Percentiles rank a stretch among this genome's conserved stretches.
These are phyloP conservation scores for Holothuria glaberrima DNA, from an alignment of 35 echinoderm and acorn worm genomes.

Conservation along the genomic window DNA sequence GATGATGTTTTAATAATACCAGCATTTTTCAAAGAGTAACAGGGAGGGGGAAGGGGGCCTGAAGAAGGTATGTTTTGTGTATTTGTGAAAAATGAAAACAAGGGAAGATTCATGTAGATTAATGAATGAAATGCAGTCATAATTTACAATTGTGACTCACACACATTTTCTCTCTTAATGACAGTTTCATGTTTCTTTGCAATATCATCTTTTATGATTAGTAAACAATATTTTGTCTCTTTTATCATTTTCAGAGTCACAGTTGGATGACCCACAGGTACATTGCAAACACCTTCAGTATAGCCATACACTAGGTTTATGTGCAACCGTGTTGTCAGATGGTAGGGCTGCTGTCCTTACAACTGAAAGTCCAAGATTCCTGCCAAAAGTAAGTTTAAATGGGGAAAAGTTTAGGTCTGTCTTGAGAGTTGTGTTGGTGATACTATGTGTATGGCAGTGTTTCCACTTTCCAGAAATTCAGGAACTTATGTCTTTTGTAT, in stretches of 20 bases:
- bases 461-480: no score
- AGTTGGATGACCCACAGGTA: conserved; percentile 70
- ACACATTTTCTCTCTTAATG: no score
- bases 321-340: conserved; percentile 89
- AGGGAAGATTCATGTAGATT: no score
- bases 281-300: conserved; percentile 84
- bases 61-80: no score
- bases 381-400: conserved; percentile 76
- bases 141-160: no score
- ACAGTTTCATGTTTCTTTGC: background rate
- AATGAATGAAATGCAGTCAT: no score
- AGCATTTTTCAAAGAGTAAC: no score
- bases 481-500: background rate
- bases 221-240: background rate
- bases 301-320: conserved; percentile 77
- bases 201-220: background rate
- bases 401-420: background rate
- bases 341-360: conserved; percentile 95
- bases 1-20: no score
- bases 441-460: no score
- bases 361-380: conserved; percentile 77
- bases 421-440: background rate
- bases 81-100: no score
- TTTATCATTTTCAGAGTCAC: conserved; percentile 66
- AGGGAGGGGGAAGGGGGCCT: no score